phyloP scores from a whole-genome alignment of 2,113 vertebrate genomes.

The Petrocephalus microphthalmus region DNA sequence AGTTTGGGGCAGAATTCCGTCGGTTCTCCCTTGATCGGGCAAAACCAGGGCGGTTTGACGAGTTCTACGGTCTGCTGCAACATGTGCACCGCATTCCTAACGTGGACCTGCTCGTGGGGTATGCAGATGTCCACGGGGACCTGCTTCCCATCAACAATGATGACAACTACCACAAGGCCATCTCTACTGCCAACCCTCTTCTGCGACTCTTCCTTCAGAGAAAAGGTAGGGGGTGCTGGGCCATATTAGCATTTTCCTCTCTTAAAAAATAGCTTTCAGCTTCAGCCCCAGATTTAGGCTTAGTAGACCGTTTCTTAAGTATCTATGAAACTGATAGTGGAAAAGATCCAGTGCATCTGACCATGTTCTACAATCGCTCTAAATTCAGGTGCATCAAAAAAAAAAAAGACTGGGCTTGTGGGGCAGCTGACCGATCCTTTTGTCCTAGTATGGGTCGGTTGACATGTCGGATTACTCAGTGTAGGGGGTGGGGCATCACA shows the following conservation, averaged over 20 bases:
- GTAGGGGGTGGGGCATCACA: neutral
- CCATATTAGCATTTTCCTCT: neutral
- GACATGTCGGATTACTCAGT: neutral
- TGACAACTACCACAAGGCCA: conserved; percentile 96
- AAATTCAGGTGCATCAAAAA: neutral
- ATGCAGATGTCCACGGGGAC: conserved; percentile 90
- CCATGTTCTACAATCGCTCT: neutral
- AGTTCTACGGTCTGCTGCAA: conserved; percentile 92
- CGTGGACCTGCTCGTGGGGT: conserved; percentile 86
- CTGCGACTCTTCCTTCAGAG: conserved; percentile 93
- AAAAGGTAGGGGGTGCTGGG: conserved; percentile 69
- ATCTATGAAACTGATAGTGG: neutral
- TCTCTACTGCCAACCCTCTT: conserved; percentile 84
- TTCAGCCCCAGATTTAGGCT: neutral
- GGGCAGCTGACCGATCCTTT: neutral
- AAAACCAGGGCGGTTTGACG: conserved; percentile 91
- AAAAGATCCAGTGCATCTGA: neutral
- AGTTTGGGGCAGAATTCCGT: conserved; percentile 98
- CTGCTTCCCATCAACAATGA: conserved; percentile 96
- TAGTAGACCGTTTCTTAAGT: neutral
- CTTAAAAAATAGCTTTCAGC: neutral
- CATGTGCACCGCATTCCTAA: conserved; percentile 96
- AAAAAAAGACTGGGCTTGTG: neutral
- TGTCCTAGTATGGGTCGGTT: neutral
- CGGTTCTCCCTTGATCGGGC: conserved; percentile 93